These are phyloP conservation scores for Hesperophylax magnus DNA, from an alignment of 1,140 invertebrate species.

Conservation along the genomic window DNA sequence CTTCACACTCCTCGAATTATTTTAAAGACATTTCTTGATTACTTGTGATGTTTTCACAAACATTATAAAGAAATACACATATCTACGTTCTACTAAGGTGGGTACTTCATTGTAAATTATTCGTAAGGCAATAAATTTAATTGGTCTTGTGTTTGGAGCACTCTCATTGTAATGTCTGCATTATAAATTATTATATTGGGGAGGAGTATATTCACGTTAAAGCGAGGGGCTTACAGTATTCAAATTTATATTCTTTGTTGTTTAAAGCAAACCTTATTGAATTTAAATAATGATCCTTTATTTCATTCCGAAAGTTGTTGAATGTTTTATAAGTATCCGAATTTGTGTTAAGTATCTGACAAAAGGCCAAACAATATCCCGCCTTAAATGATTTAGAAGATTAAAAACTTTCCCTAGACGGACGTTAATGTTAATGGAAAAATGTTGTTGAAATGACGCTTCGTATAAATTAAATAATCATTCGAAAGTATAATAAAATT, in stretches of 20 bases:
- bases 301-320: slow-evolving; percentile 3
- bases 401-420: slow-evolving; percentile 31
- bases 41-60: no score
- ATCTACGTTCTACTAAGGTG: no score
- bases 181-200: no score
- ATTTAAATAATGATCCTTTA: slow-evolving; percentile 27
- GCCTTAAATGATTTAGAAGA: slow-evolving; percentile 36
- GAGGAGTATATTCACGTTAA: no score
- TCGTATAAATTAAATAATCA: slow-evolving; percentile 38
- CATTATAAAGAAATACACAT: no score
- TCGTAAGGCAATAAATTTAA: no score
- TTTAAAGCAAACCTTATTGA: slow-evolving; percentile 10
- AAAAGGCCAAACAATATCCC: slow-evolving; percentile 37
- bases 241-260: slow-evolving; percentile 21
- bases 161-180: no score
- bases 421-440: slow-evolving; percentile 35
- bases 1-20: no score
- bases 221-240: background rate
- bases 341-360: slow-evolving; percentile 24
- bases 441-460: slow-evolving; percentile 26
- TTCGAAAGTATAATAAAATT: slow-evolving; percentile 28
- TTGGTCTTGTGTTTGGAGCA: no score
- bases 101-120: no score
- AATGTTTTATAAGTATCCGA: slow-evolving; percentile 29
- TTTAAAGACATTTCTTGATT: no score